Conservation (phyloP, 2,113 vertebrate genomes). For the Ia io region DNA sequence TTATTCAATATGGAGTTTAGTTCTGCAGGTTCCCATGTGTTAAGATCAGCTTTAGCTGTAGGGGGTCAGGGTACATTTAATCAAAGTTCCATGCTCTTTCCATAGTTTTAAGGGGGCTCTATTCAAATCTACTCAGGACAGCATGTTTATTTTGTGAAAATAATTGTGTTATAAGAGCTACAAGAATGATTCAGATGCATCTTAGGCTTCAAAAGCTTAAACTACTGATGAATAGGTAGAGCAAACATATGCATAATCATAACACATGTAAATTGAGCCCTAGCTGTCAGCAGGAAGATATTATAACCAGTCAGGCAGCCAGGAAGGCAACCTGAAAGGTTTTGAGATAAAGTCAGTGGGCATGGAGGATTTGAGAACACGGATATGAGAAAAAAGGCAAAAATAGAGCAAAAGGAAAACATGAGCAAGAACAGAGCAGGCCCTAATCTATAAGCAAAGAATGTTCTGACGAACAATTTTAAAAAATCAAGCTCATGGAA, state of each 20-base stretch:
- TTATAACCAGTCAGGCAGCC: background rate
- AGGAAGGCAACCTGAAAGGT: background rate
- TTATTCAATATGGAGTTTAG: background rate
- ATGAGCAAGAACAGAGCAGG: background rate
- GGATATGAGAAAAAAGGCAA: background rate
- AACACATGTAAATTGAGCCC: background rate
- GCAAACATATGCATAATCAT: background rate
- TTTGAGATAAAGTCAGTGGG: background rate
- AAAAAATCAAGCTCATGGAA: background rate
- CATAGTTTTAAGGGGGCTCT: background rate
- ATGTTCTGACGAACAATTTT: background rate
- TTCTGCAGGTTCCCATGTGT: background rate
- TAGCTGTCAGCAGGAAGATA: background rate
- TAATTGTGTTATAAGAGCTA: background rate
- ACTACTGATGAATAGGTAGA: background rate
- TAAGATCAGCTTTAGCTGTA: background rate
- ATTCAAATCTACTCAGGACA: background rate
- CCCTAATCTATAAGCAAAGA: background rate
- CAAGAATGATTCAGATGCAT: background rate
- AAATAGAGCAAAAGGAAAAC: background rate
- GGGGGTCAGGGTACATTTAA: background rate
- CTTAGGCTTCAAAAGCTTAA: background rate
- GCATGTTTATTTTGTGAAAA: background rate
- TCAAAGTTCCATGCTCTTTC: background rate
- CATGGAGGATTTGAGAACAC: background rate